A percentile compares a stretch with the other conserved stretches of the same genome.
Conservation (phyloP, 2,797 vertebrate species). For the Mormyrops attenuatus region DNA sequence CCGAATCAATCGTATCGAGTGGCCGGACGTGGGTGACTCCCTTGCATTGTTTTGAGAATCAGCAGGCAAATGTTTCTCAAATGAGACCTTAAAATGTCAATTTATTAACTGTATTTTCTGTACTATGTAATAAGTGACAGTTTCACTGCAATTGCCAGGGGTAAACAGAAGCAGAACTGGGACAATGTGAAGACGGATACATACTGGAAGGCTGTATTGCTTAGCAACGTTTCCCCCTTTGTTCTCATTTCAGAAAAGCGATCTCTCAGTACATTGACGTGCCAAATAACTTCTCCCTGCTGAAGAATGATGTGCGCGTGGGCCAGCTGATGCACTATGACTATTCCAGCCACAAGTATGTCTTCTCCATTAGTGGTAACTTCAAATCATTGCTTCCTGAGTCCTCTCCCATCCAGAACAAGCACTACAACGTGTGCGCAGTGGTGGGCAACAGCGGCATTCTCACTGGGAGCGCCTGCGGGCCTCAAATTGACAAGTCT, state of each 20-base stretch:
- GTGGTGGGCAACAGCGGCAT: conserved; percentile 96
- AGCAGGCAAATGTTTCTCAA: background rate
- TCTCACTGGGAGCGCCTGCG: conserved; percentile 85
- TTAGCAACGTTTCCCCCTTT: background rate
- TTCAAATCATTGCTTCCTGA: conserved; percentile 88
- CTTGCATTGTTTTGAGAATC: background rate
- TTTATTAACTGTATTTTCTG: conserved; percentile 5
- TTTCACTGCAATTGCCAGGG: background rate
- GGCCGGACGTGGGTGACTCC: background rate
- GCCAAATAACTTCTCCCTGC: conserved; percentile 87
- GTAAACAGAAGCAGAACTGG: background rate
- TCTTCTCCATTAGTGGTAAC: conserved; percentile 91
- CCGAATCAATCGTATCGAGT: background rate
- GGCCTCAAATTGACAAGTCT: conserved; percentile 80
- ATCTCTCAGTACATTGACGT: conserved; percentile 87
- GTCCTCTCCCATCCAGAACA: conserved; percentile 77
- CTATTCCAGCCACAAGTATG: conserved; percentile 97
- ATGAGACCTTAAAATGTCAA: background rate
- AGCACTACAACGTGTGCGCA: conserved; percentile 82
- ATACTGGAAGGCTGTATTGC: background rate
- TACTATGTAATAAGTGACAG: background rate
- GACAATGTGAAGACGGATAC: background rate
- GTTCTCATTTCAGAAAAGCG: conserved; percentile 70
- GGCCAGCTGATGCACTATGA: conserved; percentile 98
- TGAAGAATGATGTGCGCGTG: conserved; percentile 71